A percentile compares a stretch with the other conserved stretches of the same genome.
These are phyloP conservation scores for Elgonia sp. DNA, from an alignment of 2,888 invertebrate species.

Conservation along the genomic window DNA sequence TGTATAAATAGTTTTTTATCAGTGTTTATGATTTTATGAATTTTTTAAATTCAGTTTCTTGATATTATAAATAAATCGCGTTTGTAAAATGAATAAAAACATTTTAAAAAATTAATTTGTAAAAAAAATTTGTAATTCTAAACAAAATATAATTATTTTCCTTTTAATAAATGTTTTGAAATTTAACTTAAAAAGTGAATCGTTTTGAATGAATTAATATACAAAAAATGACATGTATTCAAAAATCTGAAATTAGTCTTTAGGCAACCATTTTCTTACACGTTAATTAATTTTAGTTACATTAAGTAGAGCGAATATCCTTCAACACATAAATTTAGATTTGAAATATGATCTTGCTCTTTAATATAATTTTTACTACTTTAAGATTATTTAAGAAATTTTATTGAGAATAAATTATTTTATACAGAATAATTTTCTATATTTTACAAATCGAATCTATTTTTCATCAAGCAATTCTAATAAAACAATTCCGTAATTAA, in stretches of 20 bases:
- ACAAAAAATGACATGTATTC: no score
- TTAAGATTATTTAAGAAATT: background rate
- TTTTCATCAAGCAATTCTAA: background rate
- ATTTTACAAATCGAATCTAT: background rate
- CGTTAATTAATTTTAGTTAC: conserved; percentile 47
- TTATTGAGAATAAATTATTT: no score
- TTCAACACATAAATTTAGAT: conserved; percentile 33
- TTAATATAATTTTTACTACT: background rate
- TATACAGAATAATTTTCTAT: background rate
- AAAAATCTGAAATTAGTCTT: background rate
- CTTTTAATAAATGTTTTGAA: no score
- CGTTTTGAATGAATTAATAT: no score
- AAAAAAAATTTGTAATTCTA: no score
- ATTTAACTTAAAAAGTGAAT: no score
- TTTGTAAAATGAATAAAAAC: no score
- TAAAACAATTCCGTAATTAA: background rate
- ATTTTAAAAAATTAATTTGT: no score
- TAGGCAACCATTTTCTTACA: conserved; percentile 13
- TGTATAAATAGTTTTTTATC: background rate
- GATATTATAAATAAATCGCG: no score
- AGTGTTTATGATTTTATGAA: background rate
- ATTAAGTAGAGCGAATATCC: conserved; percentile 41
- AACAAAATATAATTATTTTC: no score
- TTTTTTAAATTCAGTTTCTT: background rate
- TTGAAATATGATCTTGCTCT: conserved; percentile 13